Percentiles rank a stretch among this genome's conserved stretches.
Conservation (phyloP, 1,140 invertebrate species). For the Conus betulinus region DNA sequence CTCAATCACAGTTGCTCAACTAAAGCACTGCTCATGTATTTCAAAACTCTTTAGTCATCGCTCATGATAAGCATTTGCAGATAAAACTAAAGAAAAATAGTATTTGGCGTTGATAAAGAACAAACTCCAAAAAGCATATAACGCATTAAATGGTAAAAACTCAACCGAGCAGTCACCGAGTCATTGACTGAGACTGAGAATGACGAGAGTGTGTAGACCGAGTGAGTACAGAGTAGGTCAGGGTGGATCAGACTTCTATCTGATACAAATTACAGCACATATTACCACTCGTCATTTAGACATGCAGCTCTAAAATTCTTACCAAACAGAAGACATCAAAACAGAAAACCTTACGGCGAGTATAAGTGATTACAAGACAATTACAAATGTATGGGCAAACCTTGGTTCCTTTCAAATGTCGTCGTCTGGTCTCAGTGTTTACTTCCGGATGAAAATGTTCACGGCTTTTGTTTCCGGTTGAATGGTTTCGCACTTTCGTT, state of each 20-base stretch:
- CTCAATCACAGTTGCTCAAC: too few relatives aligned
- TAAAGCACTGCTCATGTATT: too few relatives aligned
- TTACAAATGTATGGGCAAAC: conserved; percentile 4
- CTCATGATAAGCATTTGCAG: too few relatives aligned
- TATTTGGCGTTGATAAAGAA: too few relatives aligned
- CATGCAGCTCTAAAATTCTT: neutral
- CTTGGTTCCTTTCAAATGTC: conserved; percentile 5
- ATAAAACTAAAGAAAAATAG: too few relatives aligned
- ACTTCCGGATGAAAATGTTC: conserved; percentile 18
- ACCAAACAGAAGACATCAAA: neutral
- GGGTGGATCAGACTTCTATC: neutral
- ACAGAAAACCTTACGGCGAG: neutral
- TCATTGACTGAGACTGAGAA: neutral
- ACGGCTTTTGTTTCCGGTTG: neutral
- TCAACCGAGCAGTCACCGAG: too few relatives aligned
- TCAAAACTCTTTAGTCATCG: too few relatives aligned
- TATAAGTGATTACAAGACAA: neutral
- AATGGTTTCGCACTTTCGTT: conserved; percentile 3
- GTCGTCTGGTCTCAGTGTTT: conserved; percentile 10
- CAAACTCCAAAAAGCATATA: neutral
- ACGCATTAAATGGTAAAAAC: neutral
- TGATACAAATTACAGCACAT: neutral
- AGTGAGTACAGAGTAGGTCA: conserved; percentile 4
- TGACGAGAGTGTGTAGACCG: neutral
- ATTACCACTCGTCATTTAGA: neutral